Conservation (phyloP, 2,113 vertebrate genomes). For the Columbina picui region DNA sequence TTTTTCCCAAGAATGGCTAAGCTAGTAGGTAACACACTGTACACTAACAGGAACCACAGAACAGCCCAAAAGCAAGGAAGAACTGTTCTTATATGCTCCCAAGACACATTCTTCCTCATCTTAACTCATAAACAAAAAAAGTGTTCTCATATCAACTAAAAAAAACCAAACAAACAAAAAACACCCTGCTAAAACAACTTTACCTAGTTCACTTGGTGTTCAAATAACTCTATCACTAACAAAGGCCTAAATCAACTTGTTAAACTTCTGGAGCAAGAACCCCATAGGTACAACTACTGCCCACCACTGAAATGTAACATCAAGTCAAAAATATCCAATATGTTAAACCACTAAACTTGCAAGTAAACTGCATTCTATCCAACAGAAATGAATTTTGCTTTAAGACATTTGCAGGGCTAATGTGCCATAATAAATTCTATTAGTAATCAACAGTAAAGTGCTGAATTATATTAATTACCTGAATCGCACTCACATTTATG, state of each 20-base stretch:
- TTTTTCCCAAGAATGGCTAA: not conserved
- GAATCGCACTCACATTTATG: constrained; percentile 81
- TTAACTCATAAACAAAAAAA: not conserved
- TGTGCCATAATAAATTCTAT: constrained; percentile 86
- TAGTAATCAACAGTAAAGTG: constrained; percentile 94
- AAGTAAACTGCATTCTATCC: constrained; percentile 58
- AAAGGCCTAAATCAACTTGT: not conserved
- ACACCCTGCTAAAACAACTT: not conserved
- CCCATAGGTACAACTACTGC: not conserved
- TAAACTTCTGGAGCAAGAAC: constrained; percentile 8
- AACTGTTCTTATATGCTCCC: not conserved
- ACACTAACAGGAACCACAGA: not conserved
- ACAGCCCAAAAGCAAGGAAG: constrained; percentile 1
- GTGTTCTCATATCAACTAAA: not conserved
- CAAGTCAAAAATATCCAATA: constrained; percentile 29
- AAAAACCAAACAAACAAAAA: not conserved
- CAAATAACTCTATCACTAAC: not conserved
- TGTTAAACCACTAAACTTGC: constrained; percentile 36
- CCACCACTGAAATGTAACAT: not conserved
- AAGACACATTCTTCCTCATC: not conserved
- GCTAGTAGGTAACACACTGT: not conserved
- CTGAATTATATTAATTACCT: constrained; percentile 91
- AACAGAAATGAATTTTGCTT: constrained; percentile 72
- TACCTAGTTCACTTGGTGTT: not conserved
- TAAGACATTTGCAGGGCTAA: constrained; percentile 91